These are phyloP conservation scores for Lucilia sericata DNA, from an alignment of 1,140 invertebrate species.

Conservation along the genomic window DNA sequence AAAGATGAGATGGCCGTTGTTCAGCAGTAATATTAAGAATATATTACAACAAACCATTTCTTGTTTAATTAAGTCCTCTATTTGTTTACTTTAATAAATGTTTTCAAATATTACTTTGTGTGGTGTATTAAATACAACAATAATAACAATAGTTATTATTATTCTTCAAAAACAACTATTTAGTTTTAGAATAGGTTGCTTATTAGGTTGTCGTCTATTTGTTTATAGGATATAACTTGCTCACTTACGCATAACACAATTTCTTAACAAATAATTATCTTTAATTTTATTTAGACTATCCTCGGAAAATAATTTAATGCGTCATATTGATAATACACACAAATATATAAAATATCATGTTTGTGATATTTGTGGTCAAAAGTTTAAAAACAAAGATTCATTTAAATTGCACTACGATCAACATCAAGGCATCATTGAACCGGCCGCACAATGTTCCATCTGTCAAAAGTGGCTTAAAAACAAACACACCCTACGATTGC, in stretches of 20 bases:
- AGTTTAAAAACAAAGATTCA: slow-evolving; percentile 62
- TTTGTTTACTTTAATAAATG: too few species aligned
- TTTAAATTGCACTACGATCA: slow-evolving; percentile 58
- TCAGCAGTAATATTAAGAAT: neutral
- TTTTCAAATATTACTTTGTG: too few species aligned
- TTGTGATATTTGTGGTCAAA: slow-evolving; percentile 64
- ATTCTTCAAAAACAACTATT: too few species aligned
- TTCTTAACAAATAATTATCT: neutral
- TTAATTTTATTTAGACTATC: slow-evolving; percentile 29
- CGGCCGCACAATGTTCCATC: slow-evolving; percentile 55
- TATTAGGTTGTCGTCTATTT: too few species aligned
- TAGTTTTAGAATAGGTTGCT: too few species aligned
- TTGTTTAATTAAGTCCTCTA: too few species aligned
- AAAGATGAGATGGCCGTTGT: slow-evolving; percentile 52
- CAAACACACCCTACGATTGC: slow-evolving; percentile 58
- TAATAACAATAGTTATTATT: too few species aligned
- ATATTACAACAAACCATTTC: too few species aligned
- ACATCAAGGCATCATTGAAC: slow-evolving; percentile 60
- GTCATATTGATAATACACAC: slow-evolving; percentile 61
- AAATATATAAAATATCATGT: slow-evolving; percentile 60
- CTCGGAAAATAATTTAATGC: slow-evolving; percentile 51
- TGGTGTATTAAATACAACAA: too few species aligned
- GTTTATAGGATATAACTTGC: too few species aligned
- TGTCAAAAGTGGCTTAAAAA: slow-evolving; percentile 62
- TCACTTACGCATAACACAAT: too few species aligned